A percentile compares a stretch with the other conserved stretches of the same genome.
Conservation (phyloP, 2,888 invertebrate species). For the Liopterus haemorrhoidalis region DNA sequence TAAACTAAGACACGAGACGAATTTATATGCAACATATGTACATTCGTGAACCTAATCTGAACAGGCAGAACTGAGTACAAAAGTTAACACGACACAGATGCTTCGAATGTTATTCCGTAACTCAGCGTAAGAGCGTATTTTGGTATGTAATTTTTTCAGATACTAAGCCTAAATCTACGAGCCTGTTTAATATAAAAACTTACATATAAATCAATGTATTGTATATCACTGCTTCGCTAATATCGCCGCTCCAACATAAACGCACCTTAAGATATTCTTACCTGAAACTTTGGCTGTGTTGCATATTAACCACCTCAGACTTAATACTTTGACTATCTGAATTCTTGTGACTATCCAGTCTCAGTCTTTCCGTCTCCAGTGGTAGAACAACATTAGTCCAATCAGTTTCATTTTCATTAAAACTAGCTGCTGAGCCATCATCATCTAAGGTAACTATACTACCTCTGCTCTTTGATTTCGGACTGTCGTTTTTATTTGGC, state of each 20-base stretch:
- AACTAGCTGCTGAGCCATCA: slow-evolving; percentile 41
- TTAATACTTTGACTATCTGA: slow-evolving; percentile 16
- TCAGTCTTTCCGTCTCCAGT: slow-evolving; percentile 6
- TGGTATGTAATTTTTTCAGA: too few relatives aligned
- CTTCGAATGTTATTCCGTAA: too few relatives aligned
- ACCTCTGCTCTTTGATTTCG: slow-evolving; percentile 32
- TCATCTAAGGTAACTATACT: slow-evolving; percentile 37
- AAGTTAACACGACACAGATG: too few relatives aligned
- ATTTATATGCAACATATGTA: too few relatives aligned
- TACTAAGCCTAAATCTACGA: background rate
- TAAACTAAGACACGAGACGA: too few relatives aligned
- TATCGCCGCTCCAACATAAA: background rate
- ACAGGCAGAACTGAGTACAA: too few relatives aligned
- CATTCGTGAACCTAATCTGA: too few relatives aligned
- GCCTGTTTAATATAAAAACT: background rate
- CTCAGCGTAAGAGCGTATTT: too few relatives aligned
- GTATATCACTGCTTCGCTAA: background rate
- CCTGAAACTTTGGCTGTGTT: slow-evolving; percentile 21
- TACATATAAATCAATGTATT: background rate
- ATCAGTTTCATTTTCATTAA: slow-evolving; percentile 38
- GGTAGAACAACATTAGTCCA: slow-evolving; percentile 46
- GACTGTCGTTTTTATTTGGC: slow-evolving; percentile 32
- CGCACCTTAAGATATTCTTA: slow-evolving; percentile 4
- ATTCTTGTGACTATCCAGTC: slow-evolving; percentile 11
- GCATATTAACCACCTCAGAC: slow-evolving; percentile 21